Base-by-base conservation (phyloP, 2,888 invertebrate species). In the Lithophane leautieri region DNA sequence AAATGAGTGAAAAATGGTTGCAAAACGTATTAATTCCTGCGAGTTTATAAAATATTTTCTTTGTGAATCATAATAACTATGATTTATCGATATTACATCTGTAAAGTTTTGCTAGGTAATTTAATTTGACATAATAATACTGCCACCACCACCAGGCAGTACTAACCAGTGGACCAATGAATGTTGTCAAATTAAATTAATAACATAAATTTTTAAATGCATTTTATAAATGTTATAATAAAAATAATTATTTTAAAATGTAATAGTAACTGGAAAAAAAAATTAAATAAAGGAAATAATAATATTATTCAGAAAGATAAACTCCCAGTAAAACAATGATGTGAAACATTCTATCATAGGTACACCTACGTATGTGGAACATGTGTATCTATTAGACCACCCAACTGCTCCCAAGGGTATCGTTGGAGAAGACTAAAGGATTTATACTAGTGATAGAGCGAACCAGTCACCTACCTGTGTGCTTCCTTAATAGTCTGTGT, bases 301-400 rank as follows among this genome's bases (percentile, higher is more conserved):
- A 34, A 34, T 4, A 34, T 34, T 34, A 34, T 34, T 34, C 44
- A 63, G 7, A 25, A 44, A 28, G 1, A 22, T 22, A 66, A 68
- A 14, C 58, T 68, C 1, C 16, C 12, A 44, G 19, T 50, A 34
- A 40, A 40, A 56, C 34, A 44, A 71, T 34, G 3, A 22, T 25
- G 22, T 1, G 2, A n/a, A n/a, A 16, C 7, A 28, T 28, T 4
- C 22, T 58, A 3, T n/a, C 1, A 28, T 2, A 11, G 4, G 1
- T n/a, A 14, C 3, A 28, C 58, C 19, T 19, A 8, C 16, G 1
- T 56, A 28, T 22, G 0, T 34, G 52, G 52, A 22, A 44, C 56
- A 22, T 28, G 75, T 2, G 40, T 77, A 66, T 40, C 66, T 56
- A 77, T 47, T 58, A 19, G 78, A 76, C 78, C 78, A 78, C 76